A percentile compares a stretch with the other conserved stretches of the same genome.
These are phyloP conservation scores for Anastrepha ludens DNA, from an alignment of 1,140 invertebrate species.

Conservation along the genomic window DNA sequence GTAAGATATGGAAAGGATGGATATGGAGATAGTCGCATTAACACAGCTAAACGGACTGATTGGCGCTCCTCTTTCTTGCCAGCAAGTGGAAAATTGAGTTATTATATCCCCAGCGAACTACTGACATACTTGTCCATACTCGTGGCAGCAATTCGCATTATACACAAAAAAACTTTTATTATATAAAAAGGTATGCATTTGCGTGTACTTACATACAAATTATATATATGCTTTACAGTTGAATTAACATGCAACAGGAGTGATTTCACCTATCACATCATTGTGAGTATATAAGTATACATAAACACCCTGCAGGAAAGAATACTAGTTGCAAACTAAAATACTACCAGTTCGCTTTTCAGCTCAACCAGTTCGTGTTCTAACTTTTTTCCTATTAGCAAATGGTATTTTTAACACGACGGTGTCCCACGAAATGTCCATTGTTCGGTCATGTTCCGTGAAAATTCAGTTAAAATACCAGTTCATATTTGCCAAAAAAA, in stretches of 20 bases:
- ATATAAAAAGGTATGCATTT: background rate
- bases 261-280: background rate
- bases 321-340: no score
- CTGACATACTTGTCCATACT: background rate
- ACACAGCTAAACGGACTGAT: background rate
- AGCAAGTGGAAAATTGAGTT: slow-evolving; percentile 5
- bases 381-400: no score
- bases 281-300: background rate
- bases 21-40: background rate
- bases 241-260: slow-evolving; percentile 43
- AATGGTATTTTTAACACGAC: no score
- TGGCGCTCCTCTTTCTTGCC: background rate
- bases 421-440: no score
- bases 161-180: background rate
- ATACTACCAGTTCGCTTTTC: no score
- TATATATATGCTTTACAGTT: background rate
- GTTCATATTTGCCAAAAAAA: no score
- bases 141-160: background rate
- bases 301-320: background rate
- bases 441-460: no score
- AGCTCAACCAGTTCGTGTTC: no score
- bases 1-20: background rate
- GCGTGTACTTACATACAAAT: background rate
- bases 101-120: background rate
- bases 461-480: no score